Base-by-base conservation (phyloP, 1,140 invertebrate species). In the Drosophila tropicalis region DNA sequence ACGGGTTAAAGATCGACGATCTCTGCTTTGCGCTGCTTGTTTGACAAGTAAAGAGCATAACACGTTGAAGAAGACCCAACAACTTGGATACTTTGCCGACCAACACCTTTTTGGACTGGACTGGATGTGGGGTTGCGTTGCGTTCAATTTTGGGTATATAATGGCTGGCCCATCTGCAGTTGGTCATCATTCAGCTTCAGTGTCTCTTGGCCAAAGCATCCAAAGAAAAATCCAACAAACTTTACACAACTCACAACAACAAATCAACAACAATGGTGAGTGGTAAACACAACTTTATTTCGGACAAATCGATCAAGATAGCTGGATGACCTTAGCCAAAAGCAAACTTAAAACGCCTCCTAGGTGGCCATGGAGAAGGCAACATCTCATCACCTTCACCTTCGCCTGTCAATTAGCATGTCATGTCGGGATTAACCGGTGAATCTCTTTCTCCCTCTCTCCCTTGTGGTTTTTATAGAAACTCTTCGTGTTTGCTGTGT, bases 401-500 rank as follows among this genome's bases (percentile, higher is more conserved):
- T 82, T 83, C 67, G 80, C 62, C 64, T 61, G 71, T 70, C 75
- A 74, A 77, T 77, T 68, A 63, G 61, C 34, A 64, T 51, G 41
- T 17, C 51, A 47, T 41, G 39, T 39, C 36, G 44, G 60, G 65
- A 70, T 62, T 55, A 51, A 51, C 44, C 15, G 19, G 44, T 51
- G 44, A 22, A 51, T 62, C 56, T 25, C 62, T 34, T 44, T 63
- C 3, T 25, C 22, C n/a, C 32, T 39, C 40, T 39, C 19, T 39
- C 36, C 57, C 39, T 36, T 57, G 39, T 66, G 34, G 58, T 13
- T n/a, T 41, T 74, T 76, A 40, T 64, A 90, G 87, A 90, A 90
- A 91, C 80, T 91, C 70, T 81, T 91, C 78, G 71, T 90, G 41
- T 85, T 90, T 68, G 84, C 83, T 74, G 78, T 90, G 55, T 90